A percentile compares a stretch with the other conserved stretches of the same genome.
Conservation (phyloP, 1,140 invertebrate genomes). For the Bradynema listronoti region DNA sequence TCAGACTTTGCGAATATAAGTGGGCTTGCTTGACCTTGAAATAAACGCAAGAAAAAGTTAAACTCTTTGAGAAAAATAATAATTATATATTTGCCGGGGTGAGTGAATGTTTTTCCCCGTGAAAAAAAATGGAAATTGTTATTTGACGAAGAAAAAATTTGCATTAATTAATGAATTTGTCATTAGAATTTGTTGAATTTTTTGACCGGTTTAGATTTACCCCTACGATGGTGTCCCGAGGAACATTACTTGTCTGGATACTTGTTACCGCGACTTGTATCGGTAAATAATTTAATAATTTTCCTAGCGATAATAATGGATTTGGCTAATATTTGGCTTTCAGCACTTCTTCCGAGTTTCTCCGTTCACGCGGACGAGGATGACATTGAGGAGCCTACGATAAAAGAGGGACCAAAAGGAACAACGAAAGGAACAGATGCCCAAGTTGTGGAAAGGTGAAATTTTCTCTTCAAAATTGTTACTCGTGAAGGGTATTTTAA, state of each 20-base stretch:
- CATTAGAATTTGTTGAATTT: no score
- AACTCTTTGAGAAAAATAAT: no score
- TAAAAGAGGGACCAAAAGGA: slow-evolving; percentile 26
- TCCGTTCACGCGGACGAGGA: slow-evolving; percentile 33
- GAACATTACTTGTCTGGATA: slow-evolving; percentile 23
- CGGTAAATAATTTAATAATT: slow-evolving; percentile 5
- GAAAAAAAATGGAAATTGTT: no score
- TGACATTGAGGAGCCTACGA: slow-evolving; percentile 38
- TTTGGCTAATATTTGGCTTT: no score
- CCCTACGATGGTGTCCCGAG: slow-evolving; percentile 23
- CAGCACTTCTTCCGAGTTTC: slow-evolving; percentile 7
- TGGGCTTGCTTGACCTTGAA: no score
- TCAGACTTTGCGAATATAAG: no score
- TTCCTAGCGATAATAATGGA: background rate
- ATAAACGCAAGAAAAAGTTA: no score
- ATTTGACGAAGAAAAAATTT: no score
- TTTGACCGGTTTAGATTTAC: no score
- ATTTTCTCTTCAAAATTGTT: slow-evolving; percentile 1
- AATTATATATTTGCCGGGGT: no score
- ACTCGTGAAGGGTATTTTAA: slow-evolving; percentile 11
- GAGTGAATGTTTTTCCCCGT: no score
- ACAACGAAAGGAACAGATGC: slow-evolving; percentile 35
- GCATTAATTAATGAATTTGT: no score
- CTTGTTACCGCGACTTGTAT: slow-evolving; percentile 6
- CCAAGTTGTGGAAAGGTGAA: slow-evolving; percentile 43